Evolutionary conservation across 2,113 vertebrate species (phyloP).

Genomic region (Amazona vittata): DNA sequence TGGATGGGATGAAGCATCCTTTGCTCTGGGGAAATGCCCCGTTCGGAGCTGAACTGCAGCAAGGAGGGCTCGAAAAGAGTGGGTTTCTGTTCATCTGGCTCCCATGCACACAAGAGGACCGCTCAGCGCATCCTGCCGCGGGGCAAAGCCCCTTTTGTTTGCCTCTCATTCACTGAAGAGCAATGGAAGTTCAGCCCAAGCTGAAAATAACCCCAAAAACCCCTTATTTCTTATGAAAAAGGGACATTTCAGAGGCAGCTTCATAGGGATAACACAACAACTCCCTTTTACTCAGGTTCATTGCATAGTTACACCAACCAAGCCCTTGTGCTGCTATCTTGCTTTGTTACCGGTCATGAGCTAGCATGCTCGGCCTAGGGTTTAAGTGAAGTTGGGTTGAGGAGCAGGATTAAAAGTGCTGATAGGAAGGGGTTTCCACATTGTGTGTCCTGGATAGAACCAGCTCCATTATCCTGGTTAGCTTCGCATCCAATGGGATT

Average conservation of each 20-base stretch:
- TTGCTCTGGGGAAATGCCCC: background rate
- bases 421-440: accelerated
- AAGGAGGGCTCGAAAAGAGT: background rate
- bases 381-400: background rate
- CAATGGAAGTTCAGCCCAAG: background rate
- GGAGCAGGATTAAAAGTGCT: background rate
- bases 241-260: background rate
- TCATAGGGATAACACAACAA: background rate
- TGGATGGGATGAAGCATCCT: background rate
- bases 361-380: too few relatives aligned
- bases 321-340: background rate
- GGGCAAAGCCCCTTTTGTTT: background rate
- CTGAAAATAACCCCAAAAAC: background rate
- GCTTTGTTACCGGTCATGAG: background rate
- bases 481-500: too few relatives aligned
- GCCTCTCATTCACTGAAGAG: background rate
- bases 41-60: background rate
- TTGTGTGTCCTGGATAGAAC: background rate
- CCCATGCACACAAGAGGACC: background rate
- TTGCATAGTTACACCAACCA: background rate
- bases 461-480: background rate
- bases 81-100: background rate
- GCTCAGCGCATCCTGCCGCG: background rate
- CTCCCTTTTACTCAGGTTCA: background rate
- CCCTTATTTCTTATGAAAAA: background rate